phyloP scores from a whole-genome alignment of 2,888 invertebrate genomes.

The Corythucha ciliata region DNA sequence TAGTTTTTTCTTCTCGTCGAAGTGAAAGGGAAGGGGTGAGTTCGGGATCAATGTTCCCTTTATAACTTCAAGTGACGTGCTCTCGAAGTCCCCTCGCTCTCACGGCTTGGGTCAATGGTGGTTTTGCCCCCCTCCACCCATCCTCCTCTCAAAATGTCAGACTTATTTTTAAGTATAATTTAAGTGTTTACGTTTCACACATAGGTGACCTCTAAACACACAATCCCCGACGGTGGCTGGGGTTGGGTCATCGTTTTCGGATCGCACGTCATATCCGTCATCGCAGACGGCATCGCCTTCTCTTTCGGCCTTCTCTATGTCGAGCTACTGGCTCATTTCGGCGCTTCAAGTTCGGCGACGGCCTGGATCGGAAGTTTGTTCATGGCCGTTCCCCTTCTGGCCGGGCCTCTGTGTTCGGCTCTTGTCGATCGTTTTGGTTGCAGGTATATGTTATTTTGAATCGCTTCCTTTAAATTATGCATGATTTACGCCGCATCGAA shows the following conservation, averaged over 20 bases:
- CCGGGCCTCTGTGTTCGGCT: slow-evolving; percentile 75
- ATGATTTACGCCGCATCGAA: no score
- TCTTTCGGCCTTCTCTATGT: slow-evolving; percentile 84
- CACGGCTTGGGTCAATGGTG: no score
- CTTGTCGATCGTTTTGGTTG: slow-evolving; percentile 82
- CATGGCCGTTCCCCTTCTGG: slow-evolving; percentile 75
- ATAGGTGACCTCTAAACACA: no score
- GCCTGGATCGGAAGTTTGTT: slow-evolving; percentile 86
- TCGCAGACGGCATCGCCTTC: slow-evolving; percentile 88
- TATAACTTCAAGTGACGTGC: no score
- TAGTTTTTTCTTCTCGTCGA: no score
- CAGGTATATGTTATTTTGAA: slow-evolving; percentile 13
- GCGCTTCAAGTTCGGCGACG: slow-evolving; percentile 71
- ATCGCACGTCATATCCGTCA: slow-evolving; percentile 74
- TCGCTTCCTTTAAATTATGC: neutral
- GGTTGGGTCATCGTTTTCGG: slow-evolving; percentile 84
- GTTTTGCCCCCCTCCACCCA: no score
- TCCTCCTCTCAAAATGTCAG: no score
- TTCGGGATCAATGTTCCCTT: no score
- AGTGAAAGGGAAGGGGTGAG: no score
- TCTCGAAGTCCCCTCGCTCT: no score
- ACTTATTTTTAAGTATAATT: no score
- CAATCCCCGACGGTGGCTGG: slow-evolving; percentile 73
- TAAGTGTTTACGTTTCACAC: no score
- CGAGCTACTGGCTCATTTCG: slow-evolving; percentile 70